A percentile compares a stretch with the other conserved stretches of the same genome.
Evolutionary conservation across 2,113 vertebrate species (phyloP).

Genomic region (Ictidomys tridecemlineatus): DNA sequence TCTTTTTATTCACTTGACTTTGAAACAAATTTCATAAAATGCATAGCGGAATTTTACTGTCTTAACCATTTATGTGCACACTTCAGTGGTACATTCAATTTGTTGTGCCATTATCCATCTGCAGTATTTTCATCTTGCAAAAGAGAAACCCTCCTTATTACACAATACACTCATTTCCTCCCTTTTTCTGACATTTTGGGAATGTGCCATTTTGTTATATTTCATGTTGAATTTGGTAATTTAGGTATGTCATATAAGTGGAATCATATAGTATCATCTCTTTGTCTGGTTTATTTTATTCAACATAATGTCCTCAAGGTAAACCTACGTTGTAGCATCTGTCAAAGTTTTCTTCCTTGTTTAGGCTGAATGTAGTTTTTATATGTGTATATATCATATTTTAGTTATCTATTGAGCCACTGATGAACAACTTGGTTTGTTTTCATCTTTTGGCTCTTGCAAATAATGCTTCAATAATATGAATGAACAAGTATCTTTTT

Average conservation of each 20-base stretch:
- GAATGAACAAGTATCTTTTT: too few species aligned
- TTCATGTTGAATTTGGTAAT: background rate
- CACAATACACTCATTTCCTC: too few species aligned
- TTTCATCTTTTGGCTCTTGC: background rate
- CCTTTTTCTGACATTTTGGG: background rate
- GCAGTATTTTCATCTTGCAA: background rate
- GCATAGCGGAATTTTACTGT: background rate
- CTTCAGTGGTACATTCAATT: background rate
- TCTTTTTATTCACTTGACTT: background rate
- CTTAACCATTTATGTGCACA: background rate
- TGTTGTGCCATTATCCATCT: background rate
- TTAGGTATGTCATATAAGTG: background rate
- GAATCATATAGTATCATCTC: background rate
- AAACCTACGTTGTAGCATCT: too few species aligned
- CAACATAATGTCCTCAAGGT: background rate
- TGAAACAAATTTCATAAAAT: background rate
- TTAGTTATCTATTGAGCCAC: background rate
- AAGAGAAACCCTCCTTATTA: background rate
- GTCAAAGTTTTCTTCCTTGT: background rate
- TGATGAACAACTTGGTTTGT: background rate
- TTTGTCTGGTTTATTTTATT: background rate
- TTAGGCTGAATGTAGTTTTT: background rate
- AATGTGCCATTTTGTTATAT: background rate
- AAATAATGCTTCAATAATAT: background rate
- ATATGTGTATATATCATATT: background rate